Evolutionary conservation across 2,888 invertebrate species (phyloP).

Genomic region (Sminthurinus aureus): DNA sequence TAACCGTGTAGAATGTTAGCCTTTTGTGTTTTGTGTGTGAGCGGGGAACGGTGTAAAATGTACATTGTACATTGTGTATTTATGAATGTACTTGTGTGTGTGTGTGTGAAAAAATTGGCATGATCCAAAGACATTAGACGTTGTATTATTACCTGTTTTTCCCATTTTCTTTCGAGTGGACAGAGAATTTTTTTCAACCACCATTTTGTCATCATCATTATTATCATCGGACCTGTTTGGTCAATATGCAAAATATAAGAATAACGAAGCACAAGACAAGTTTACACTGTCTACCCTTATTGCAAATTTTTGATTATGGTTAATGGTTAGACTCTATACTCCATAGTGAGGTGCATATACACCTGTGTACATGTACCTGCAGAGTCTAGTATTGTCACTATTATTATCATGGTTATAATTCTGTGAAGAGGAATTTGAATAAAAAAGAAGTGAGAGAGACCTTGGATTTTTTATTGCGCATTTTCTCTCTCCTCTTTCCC

Average conservation of each 20-base stretch:
- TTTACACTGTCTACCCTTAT: background rate
- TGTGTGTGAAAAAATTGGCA: too few species aligned
- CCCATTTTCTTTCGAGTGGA: too few species aligned
- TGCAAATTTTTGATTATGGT: background rate
- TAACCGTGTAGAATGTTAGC: background rate
- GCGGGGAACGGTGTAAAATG: background rate
- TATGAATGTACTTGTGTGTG: too few species aligned
- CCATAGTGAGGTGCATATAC: background rate
- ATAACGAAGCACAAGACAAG: background rate
- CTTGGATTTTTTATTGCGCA: background rate
- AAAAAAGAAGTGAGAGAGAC: background rate
- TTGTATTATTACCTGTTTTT: too few species aligned
- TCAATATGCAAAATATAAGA: too few species aligned
- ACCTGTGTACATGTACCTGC: too few species aligned
- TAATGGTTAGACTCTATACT: background rate
- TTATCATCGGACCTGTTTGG: too few species aligned
- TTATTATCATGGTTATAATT: background rate
- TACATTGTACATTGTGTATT: too few species aligned
- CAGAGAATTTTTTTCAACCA: too few species aligned
- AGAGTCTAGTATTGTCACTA: background rate
- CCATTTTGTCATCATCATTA: too few species aligned
- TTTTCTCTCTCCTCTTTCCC: background rate
- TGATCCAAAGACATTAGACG: too few species aligned
- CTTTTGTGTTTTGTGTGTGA: background rate
- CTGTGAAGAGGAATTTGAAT: background rate